Evolutionary conservation across 2,797 vertebrate genomes (phyloP).

Genomic region (Chelidonichthys spinosus): DNA sequence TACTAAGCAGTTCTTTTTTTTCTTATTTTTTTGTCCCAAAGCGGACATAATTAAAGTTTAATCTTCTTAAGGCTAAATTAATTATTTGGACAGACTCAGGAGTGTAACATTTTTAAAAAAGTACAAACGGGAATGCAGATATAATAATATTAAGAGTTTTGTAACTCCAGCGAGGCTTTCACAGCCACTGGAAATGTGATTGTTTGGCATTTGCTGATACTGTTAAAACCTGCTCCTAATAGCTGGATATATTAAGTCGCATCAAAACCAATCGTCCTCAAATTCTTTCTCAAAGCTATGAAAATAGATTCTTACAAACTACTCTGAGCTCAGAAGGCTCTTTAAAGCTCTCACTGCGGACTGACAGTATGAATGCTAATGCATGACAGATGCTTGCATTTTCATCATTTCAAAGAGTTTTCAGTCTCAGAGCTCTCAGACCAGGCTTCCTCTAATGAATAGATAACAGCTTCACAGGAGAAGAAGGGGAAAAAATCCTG

Average conservation of each 20-base stretch:
- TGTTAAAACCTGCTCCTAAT: background rate
- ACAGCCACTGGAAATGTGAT: slow-evolving; percentile 17
- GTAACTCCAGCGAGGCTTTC: slow-evolving; percentile 24
- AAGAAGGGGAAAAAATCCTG: slow-evolving; percentile 11
- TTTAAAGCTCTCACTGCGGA: slow-evolving; percentile 21
- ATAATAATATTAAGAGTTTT: slow-evolving; percentile 9
- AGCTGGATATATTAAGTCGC: background rate
- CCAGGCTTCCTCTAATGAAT: slow-evolving; percentile 30
- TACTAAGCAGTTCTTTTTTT: slow-evolving; percentile 21
- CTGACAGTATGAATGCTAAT: slow-evolving; percentile 47
- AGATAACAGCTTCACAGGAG: slow-evolving; percentile 30
- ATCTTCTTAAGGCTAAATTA: slow-evolving; percentile 1
- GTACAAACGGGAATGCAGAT: background rate
- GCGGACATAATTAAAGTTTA: slow-evolving; percentile 6
- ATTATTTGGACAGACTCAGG: background rate
- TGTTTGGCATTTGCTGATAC: slow-evolving; percentile 16
- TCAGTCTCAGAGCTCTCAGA: background rate
- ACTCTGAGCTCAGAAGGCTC: slow-evolving; percentile 33
- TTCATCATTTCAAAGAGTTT: slow-evolving; percentile 24
- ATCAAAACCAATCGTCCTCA: background rate
- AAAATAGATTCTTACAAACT: slow-evolving; percentile 37
- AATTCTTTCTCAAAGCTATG: slow-evolving; percentile 7
- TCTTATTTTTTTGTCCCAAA: slow-evolving; percentile 9
- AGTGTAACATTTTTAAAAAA: background rate
- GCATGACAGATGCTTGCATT: slow-evolving; percentile 16